These are phyloP conservation scores for Palythoa caribaeorum DNA, from an alignment of 92 coral and sea anemone species.

Conservation along the genomic window DNA sequence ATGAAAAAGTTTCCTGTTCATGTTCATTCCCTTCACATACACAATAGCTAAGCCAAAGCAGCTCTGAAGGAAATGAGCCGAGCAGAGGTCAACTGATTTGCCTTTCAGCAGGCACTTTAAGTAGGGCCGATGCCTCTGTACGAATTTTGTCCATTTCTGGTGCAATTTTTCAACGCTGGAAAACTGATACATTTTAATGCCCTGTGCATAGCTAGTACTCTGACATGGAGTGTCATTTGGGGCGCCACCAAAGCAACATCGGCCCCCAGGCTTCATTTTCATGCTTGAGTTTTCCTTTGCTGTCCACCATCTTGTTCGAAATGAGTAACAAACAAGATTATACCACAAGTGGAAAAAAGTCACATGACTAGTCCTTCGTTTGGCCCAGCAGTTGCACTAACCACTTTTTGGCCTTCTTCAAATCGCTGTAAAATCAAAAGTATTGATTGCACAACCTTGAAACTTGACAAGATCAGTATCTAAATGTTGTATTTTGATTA, in stretches of 20 bases:
- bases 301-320: conserved; percentile 9
- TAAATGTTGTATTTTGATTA: no score
- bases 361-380: background rate
- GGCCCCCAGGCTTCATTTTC: conserved; percentile 5
- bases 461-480: no score
- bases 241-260: conserved; percentile 17
- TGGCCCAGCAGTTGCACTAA: background rate
- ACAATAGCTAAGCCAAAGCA: background rate
- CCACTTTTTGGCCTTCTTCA: no score
- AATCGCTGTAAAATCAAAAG: no score
- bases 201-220: background rate
- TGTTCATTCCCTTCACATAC: background rate
- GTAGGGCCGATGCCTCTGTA: background rate
- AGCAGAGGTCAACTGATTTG: background rate
- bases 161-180: background rate
- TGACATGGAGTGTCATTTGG: conserved; percentile 17
- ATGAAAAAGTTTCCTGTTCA: background rate
- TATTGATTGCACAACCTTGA: no score
- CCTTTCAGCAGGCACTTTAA: background rate
- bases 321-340: background rate
- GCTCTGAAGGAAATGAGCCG: background rate
- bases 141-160: background rate
- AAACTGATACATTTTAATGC: conserved; percentile 1
- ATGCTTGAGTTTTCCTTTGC: background rate
- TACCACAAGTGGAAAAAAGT: background rate